These are phyloP conservation scores for Ficedula albicollis DNA, from an alignment of 2,797 vertebrate species.

Conservation along the genomic window DNA sequence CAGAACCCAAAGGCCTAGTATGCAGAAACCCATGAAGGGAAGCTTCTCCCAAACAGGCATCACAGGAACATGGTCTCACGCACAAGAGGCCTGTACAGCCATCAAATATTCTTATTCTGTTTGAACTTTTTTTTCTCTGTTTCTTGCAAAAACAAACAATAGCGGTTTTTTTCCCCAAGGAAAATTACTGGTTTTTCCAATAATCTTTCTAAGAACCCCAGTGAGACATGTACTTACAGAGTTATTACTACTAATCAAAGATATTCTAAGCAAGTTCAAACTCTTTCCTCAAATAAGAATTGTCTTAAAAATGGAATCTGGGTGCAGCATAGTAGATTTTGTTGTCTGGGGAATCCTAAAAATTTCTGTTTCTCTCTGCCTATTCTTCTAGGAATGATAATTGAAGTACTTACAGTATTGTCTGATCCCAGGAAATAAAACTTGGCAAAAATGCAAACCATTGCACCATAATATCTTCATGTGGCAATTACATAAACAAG, in stretches of 20 bases:
- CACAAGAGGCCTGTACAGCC: background rate
- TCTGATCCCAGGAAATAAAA: background rate
- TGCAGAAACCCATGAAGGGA: background rate
- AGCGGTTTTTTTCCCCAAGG: rapidly evolving
- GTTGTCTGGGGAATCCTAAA: background rate
- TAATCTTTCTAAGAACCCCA: background rate
- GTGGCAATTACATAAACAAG: background rate
- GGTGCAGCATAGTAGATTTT: background rate
- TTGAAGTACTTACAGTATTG: background rate
- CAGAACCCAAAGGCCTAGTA: background rate
- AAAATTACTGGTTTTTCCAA: background rate
- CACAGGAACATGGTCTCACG: background rate
- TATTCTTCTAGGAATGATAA: background rate
- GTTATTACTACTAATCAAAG: background rate
- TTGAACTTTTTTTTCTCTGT: background rate
- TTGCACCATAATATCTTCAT: background rate
- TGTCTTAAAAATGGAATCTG: background rate
- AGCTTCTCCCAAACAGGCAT: background rate
- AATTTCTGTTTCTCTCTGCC: background rate
- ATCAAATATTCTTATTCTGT: background rate
- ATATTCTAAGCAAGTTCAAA: background rate
- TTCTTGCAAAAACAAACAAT: background rate
- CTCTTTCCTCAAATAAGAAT: background rate
- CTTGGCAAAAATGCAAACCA: background rate
- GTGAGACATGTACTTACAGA: background rate